These are phyloP conservation scores for Apantesis nais DNA, from an alignment of 2,888 invertebrate genomes.

Conservation along the genomic window DNA sequence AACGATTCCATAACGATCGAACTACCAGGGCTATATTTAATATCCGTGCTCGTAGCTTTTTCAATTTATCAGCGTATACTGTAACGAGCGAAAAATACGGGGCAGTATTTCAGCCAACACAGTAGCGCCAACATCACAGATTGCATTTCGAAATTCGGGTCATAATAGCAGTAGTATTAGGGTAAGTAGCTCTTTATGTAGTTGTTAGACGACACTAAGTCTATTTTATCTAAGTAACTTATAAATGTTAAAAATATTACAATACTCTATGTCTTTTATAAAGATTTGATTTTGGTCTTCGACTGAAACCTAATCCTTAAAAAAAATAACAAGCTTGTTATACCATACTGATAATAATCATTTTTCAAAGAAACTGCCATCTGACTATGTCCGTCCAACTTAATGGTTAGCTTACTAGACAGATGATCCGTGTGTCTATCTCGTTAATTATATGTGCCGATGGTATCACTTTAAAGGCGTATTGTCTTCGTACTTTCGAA, in stretches of 20 bases:
- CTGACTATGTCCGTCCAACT: not conserved
- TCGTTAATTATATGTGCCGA: conserved; percentile 64
- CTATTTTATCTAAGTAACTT: not conserved
- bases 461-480: conserved; percentile 55
- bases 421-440: conserved; percentile 40
- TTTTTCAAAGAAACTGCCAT: not conserved
- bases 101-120: conserved; percentile 30
- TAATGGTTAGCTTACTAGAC: conserved; percentile 1
- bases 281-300: not conserved
- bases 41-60: conserved; percentile 58
- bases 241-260: not conserved
- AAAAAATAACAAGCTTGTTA: not conserved
- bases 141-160: not conserved
- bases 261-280: not conserved
- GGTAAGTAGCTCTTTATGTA: no score
- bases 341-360: not conserved
- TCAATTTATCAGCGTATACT: conserved; percentile 64
- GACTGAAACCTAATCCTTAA: not conserved
- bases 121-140: not conserved
- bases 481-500: conserved; percentile 68
- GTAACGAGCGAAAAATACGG: conserved; percentile 37
- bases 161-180: not conserved
- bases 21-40: conserved; percentile 59
- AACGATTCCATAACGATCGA: conserved; percentile 49
- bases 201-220: not conserved